phyloP scores from a whole-genome alignment of 2,888 invertebrate species.

The Scaptodrosophila latifasciaeformis region DNA sequence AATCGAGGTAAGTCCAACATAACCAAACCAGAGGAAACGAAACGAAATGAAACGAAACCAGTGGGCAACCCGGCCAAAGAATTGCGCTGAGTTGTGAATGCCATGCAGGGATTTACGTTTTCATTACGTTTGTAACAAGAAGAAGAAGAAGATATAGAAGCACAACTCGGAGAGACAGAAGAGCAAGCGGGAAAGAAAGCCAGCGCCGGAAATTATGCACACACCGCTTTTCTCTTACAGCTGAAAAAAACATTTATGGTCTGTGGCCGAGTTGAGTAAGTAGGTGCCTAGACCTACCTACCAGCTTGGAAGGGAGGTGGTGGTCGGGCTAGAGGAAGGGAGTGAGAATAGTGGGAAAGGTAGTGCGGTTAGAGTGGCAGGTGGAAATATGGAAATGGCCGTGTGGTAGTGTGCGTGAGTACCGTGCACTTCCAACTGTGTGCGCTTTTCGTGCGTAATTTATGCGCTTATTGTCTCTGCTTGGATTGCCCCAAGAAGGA shows the following conservation, averaged over 20 bases:
- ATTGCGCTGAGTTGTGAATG: conserved; percentile 64
- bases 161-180: too few relatives aligned
- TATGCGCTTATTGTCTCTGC: conserved; percentile 59
- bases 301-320: too few relatives aligned
- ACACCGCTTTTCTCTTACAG: too few relatives aligned
- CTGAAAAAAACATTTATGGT: too few relatives aligned
- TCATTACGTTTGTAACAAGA: conserved; percentile 51
- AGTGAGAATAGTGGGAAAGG: too few relatives aligned
- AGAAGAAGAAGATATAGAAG: conserved; percentile 31
- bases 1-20: background rate
- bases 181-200: conserved; percentile 9
- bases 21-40: conserved; percentile 5
- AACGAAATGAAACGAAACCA: background rate
- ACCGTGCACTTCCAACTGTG: conserved; percentile 5
- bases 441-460: conserved; percentile 53
- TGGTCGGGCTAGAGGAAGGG: too few relatives aligned
- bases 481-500: background rate
- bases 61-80: conserved; percentile 35
- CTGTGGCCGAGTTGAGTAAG: too few relatives aligned
- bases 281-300: too few relatives aligned
- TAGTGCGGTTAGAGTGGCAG: background rate
- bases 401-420: conserved; percentile 7
- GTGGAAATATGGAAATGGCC: background rate
- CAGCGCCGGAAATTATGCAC: conserved; percentile 11
- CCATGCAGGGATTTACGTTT: conserved; percentile 63